Evolutionary conservation across 2,797 vertebrate species (phyloP), one percentile per base, ranked within the genome.

Genomic region (Gallinago stenura): DNA sequence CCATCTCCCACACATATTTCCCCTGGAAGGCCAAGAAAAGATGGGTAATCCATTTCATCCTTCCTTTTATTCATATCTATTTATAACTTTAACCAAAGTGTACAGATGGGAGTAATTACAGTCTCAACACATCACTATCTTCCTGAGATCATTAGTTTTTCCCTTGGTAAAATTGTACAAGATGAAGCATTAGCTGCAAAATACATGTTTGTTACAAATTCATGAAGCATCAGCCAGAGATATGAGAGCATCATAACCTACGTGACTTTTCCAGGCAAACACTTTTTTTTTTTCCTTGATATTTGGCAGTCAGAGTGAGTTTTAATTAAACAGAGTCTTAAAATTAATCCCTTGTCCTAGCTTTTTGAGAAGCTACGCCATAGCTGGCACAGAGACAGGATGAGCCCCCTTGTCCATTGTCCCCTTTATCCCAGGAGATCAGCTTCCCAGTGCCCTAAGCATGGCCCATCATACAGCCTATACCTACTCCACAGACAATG

Each of bases 51-150:
- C 7, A 20, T 85, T 83, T 91, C 33, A 85, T 73, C 71, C 51
- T 92, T 89, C 87, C 24, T 93, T 95, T 89, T 68, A 87, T 96
- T 87, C 51, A 11, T 80, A 80, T 28, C 68, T 92, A 68, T 93
- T 92, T 96, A 87, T 90, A 87, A 53, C 57, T 78, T 71, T 43
- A 92, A 82, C 60, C 21, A 69, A 84, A 84, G 58, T 39, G 37
- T 77, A 50, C 60, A 82, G 39, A 76, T 93, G 70, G 86, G 58
- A 90, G 81, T 45, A 89, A 92, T 92, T 92, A 48, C 35, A 46
- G 18, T 87, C 48, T 93, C 58, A 77, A 87, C 66, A 57, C 48
- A 64, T 91, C 68, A 50, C 66, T 70, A 4, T 85, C 75, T 87
- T 87, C 53, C n/a, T 1, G 21, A 89, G 21, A 89, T 80, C 35